A percentile compares a stretch with the other conserved stretches of the same genome.
Conservation (phyloP, 2,113 vertebrate species). For the Fregetta grallaria region DNA sequence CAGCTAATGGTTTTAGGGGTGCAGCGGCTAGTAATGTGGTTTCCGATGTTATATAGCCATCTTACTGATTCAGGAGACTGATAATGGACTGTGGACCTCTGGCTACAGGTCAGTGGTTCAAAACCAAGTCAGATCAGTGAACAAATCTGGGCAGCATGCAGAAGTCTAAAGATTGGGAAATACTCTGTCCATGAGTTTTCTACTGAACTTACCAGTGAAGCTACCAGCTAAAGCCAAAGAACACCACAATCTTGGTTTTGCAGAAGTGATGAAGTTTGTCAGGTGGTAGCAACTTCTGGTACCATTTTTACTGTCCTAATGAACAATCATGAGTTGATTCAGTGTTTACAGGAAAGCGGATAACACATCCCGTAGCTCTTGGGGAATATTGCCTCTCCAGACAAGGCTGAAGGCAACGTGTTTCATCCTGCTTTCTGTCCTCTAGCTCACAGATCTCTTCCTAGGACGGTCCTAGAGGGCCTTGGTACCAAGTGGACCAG, state of each 20-base stretch:
- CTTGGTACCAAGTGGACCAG: no score
- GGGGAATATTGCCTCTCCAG: neutral
- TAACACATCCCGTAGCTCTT: rapidly evolving
- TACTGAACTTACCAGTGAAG: neutral
- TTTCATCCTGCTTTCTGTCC: neutral
- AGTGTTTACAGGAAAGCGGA: neutral
- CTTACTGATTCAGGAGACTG: neutral
- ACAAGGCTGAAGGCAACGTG: neutral
- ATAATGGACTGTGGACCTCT: neutral
- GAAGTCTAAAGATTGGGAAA: neutral
- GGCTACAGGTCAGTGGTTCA: neutral
- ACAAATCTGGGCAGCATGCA: neutral
- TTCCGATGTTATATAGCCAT: neutral
- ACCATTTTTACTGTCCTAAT: neutral
- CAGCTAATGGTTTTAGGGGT: neutral
- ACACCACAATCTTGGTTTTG: neutral
- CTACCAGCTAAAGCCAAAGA: neutral
- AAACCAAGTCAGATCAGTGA: neutral
- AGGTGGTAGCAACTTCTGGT: neutral
- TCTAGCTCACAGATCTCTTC: neutral
- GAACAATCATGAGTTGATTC: neutral
- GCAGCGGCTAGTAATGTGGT: neutral
- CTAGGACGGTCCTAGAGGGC: neutral
- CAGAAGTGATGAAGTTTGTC: neutral
- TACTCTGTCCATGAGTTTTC: neutral